Evolutionary conservation across 1,140 invertebrate species (phyloP).

Genomic region (Ostrea edulis): DNA sequence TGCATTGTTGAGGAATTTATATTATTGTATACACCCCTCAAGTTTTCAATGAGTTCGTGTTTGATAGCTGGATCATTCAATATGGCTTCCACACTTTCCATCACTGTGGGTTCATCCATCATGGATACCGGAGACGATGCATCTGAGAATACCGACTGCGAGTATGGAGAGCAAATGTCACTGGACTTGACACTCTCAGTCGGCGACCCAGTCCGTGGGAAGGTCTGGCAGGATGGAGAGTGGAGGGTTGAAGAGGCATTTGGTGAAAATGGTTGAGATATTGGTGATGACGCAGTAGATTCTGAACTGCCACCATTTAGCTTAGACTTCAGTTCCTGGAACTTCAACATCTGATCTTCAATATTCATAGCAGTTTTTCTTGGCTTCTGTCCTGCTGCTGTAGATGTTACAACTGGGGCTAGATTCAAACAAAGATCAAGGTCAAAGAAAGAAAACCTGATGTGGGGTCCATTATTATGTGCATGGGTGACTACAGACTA

Average conservation of each 20-base stretch:
- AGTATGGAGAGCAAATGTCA: not conserved
- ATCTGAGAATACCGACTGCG: not conserved
- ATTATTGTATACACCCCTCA: not conserved
- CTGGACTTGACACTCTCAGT: not conserved
- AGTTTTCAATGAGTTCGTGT: constrained; percentile 22
- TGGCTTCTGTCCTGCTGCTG: constrained; percentile 8
- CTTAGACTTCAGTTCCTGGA: not conserved
- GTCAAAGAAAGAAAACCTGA: not conserved
- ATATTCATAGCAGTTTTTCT: not conserved
- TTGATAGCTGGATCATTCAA: constrained; percentile 4
- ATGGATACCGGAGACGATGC: not conserved
- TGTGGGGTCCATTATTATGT: constrained; percentile 2
- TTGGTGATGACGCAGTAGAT: not conserved
- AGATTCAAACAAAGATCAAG: constrained; percentile 35
- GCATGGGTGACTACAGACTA: constrained; percentile 33
- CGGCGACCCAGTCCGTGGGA: not conserved
- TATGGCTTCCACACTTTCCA: constrained; percentile 1
- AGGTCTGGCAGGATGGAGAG: not conserved
- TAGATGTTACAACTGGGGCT: not conserved
- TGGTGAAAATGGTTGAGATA: not conserved
- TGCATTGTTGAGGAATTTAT: not conserved
- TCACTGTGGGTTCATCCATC: not conserved
- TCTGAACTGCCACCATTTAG: not conserved
- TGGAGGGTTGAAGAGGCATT: not conserved
- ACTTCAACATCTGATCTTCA: not conserved